Conservation (phyloP, 1,140 invertebrate genomes). For the Pogonus chalceus region DNA sequence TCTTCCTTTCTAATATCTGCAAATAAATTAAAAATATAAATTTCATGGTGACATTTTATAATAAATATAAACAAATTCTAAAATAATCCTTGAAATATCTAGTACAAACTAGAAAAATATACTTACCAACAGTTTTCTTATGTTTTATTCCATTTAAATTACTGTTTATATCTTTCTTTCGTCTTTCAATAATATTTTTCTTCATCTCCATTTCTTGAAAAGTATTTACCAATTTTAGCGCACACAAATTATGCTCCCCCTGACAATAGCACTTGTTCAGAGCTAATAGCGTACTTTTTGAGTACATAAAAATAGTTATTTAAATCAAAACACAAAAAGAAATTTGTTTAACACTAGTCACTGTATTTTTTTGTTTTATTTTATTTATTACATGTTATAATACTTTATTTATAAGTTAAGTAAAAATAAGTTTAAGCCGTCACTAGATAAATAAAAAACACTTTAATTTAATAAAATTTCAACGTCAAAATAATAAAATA, state of each 20-base stretch:
- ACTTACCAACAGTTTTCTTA: conserved; percentile 2
- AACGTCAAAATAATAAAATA: too few species aligned
- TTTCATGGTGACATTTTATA: too few species aligned
- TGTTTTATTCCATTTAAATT: neutral
- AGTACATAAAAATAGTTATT: conserved; percentile 5
- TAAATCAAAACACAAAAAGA: too few species aligned
- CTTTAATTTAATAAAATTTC: too few species aligned
- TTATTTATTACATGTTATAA: too few species aligned
- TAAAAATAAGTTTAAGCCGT: neutral
- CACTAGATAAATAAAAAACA: neutral
- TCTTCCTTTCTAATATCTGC: conserved; percentile 46
- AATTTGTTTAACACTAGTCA: too few species aligned
- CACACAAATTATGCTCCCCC: conserved; percentile 1
- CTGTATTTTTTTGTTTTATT: too few species aligned
- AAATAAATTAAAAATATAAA: conserved; percentile 26
- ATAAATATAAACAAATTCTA: too few species aligned
- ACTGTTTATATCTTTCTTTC: conserved; percentile 2
- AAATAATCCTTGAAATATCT: too few species aligned
- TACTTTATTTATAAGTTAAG: neutral
- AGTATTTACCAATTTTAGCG: neutral
- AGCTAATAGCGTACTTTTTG: neutral
- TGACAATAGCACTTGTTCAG: neutral
- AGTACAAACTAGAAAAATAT: too few species aligned
- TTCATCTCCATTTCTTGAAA: neutral
- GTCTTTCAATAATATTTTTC: neutral